These are phyloP conservation scores for Porites divaricata DNA, from an alignment of 92 coral and sea anemone genomes.

Conservation along the genomic window DNA sequence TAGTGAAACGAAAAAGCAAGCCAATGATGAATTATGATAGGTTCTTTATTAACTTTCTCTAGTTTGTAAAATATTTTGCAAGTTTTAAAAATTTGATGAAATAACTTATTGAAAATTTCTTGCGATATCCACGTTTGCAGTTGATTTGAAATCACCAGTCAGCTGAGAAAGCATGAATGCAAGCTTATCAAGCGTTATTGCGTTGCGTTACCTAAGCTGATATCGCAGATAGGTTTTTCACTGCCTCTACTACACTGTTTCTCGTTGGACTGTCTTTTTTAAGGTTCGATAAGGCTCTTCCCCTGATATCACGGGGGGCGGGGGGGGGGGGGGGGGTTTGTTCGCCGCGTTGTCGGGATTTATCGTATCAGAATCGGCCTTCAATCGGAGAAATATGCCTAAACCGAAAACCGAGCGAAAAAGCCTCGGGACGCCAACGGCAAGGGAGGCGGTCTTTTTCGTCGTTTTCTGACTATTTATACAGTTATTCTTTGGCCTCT, in stretches of 20 bases:
- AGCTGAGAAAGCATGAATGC: background rate
- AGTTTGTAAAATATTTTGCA: slow-evolving; percentile 44
- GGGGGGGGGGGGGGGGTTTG: no score
- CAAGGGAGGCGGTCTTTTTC: no score
- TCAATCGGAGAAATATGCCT: no score
- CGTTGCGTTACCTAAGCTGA: background rate
- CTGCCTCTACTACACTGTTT: background rate
- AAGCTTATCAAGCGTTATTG: background rate
- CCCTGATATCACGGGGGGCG: no score
- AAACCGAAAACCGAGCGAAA: no score
- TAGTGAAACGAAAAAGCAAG: slow-evolving; percentile 19
- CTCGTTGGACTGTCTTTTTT: background rate
- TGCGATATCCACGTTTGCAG: background rate
- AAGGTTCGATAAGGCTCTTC: background rate
- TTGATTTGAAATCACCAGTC: background rate
- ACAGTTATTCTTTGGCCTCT: no score
- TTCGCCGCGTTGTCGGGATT: no score
- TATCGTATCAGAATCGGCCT: no score
- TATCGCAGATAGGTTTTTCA: background rate
- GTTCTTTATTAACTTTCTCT: background rate
- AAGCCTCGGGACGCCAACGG: no score
- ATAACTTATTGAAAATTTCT: slow-evolving; percentile 39
- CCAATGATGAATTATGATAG: slow-evolving; percentile 52
- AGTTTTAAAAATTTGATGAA: slow-evolving; percentile 25
- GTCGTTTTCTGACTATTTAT: no score